These are phyloP conservation scores for Sacculina carcini DNA, from an alignment of 2,888 invertebrate genomes.

Conservation along the genomic window DNA sequence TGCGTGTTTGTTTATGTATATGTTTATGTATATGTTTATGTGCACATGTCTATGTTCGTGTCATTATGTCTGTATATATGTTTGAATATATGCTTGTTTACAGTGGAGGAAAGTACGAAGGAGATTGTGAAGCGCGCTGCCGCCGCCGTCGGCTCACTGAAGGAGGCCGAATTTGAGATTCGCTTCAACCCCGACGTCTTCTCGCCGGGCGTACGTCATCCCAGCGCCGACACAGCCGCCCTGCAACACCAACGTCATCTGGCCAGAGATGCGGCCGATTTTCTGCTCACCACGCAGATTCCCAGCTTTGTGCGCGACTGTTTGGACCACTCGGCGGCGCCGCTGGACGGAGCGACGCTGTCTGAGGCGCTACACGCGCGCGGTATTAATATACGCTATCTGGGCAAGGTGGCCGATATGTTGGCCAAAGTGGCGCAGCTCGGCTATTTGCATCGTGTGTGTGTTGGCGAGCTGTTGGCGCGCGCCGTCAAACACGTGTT, in stretches of 20 bases:
- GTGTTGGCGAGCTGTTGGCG: slow-evolving; percentile 62
- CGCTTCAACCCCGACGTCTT: slow-evolving; percentile 96
- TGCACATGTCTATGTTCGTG: no score
- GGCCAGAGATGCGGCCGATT: slow-evolving; percentile 84
- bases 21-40: no score
- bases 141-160: slow-evolving; percentile 68
- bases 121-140: slow-evolving; percentile 66
- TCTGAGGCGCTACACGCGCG: slow-evolving; percentile 78
- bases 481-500: slow-evolving; percentile 84
- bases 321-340: slow-evolving; percentile 67
- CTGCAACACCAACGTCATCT: slow-evolving; percentile 60
- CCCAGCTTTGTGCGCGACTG: slow-evolving; percentile 61
- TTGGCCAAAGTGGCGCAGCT: slow-evolving; percentile 49
- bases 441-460: slow-evolving; percentile 65
- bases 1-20: no score
- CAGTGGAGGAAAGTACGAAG: slow-evolving; percentile 58
- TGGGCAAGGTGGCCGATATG: slow-evolving; percentile 67
- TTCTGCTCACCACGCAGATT: slow-evolving; percentile 72
- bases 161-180: slow-evolving; percentile 85
- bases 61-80: no score
- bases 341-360: slow-evolving; percentile 79
- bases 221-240: slow-evolving; percentile 36
- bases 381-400: slow-evolving; percentile 88
- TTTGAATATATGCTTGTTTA: no score
- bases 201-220: slow-evolving; percentile 73